These are phyloP conservation scores for Tethea ocularis DNA, from an alignment of 2,888 invertebrate genomes.

Conservation along the genomic window DNA sequence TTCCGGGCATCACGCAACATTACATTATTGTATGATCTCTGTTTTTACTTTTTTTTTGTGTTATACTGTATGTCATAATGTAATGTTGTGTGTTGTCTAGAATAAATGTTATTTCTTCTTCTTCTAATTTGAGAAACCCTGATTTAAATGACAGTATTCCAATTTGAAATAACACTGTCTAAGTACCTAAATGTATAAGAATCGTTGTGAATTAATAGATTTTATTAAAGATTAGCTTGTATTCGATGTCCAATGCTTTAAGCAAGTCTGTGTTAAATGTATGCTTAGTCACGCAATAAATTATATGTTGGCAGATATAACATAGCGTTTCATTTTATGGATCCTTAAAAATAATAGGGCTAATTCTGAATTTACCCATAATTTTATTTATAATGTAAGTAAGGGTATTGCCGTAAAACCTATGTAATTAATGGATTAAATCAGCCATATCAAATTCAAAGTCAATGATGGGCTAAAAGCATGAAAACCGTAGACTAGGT, in stretches of 20 bases:
- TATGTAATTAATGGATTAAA: neutral
- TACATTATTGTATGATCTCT: no score
- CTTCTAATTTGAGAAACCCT: no score
- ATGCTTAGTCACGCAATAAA: slow-evolving; percentile 68
- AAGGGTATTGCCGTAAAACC: slow-evolving; percentile 12
- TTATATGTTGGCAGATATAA: slow-evolving; percentile 36
- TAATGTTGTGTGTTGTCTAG: no score
- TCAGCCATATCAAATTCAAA: no score
- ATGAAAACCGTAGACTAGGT: no score
- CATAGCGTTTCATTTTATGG: slow-evolving; percentile 13
- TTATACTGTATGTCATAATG: no score
- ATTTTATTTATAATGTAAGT: neutral
- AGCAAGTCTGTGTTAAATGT: slow-evolving; percentile 56
- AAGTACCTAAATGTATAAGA: neutral
- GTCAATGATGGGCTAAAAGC: no score
- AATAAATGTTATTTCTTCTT: no score
- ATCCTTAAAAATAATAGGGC: neutral
- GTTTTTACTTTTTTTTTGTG: no score
- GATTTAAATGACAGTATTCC: neutral
- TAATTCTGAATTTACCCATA: neutral
- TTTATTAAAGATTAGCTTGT: slow-evolving; percentile 14
- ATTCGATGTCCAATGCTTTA: slow-evolving; percentile 49
- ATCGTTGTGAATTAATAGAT: slow-evolving; percentile 33
- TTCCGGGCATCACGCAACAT: no score
- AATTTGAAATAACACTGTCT: neutral